Evolutionary conservation across 2,888 invertebrate species (phyloP), one percentile per base, ranked within the genome.

Genomic region (Phasia obesa): DNA sequence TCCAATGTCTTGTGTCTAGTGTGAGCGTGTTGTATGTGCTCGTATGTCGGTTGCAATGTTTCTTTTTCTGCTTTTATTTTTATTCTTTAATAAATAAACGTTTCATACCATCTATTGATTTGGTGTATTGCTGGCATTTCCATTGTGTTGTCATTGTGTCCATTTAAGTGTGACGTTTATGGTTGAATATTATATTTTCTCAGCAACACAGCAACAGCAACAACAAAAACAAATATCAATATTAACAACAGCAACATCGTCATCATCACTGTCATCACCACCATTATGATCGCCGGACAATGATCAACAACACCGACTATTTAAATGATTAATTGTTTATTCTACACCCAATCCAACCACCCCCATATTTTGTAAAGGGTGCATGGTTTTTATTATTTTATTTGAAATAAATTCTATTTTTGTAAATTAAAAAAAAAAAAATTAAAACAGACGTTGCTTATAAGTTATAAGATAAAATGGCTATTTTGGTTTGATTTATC

Each of bases 101-200:
- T 60, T 76, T 67, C 38, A 67, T 67, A 23, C 76, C 57, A 59
- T 25, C 59, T n/a, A 42, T 51, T 47, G 21, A 15, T 55, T n/a
- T n/a, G 60, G 13, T 62, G 44, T 69, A 62, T 80, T 64, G 74
- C 67, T 74, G 55, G 59, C 59, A 21, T 65, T 73, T 53, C 73
- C 60, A 70, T 73, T 38, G 35, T 80, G 60, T 62, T 80, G 80
- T 80, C 80, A 74, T 80, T 80, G 74, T 74, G 74, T 80, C 69
- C 75, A 69, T 74, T 75, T 49, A 69, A 62, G 75, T 70, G 69
- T 80, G 80, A 80, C 80, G 76, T 76, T 71, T 71, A 71, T 65
- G 49, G 71, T 70, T 76, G 53, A 53, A 64, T 70, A 70, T 62
- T 44, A 49, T 49, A 31, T 35, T 21, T 70, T 70, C 44, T 49